These are phyloP conservation scores for Leptoteleia sp. DNA, from an alignment of 1,140 invertebrate genomes.

Conservation along the genomic window DNA sequence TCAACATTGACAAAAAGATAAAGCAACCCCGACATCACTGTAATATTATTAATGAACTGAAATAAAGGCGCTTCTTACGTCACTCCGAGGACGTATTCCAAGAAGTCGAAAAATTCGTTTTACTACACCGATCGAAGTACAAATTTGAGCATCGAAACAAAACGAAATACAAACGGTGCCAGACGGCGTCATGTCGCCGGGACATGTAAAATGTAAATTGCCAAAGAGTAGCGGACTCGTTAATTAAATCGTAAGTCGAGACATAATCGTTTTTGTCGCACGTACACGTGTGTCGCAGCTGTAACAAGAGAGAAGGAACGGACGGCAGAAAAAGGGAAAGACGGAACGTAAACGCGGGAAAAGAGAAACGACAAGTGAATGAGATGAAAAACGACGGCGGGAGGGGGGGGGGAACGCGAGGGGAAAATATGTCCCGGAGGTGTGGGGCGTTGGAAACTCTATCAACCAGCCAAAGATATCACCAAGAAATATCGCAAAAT, in stretches of 20 bases:
- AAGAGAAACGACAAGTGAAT: not conserved
- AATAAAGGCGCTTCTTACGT: too few species aligned
- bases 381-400: not conserved
- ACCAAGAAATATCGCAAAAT: not conserved
- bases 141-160: conserved; percentile 21
- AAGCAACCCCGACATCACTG: too few species aligned
- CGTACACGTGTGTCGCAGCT: conserved; percentile 10
- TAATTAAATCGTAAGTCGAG: conserved; percentile 55
- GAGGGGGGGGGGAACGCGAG: not conserved
- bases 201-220: conserved; percentile 40
- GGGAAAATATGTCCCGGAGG: conserved; percentile 24
- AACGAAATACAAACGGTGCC: conserved; percentile 5
- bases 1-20: too few species aligned
- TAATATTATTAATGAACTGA: too few species aligned
- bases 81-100: too few species aligned
- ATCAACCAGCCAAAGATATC: not conserved
- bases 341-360: too few species aligned
- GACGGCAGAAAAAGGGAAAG: too few species aligned
- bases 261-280: conserved; percentile 25
- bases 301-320: too few species aligned
- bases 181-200: conserved; percentile 11
- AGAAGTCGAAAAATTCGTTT: too few species aligned
- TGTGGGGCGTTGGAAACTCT: conserved; percentile 21
- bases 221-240: conserved; percentile 34
- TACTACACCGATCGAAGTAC: too few species aligned